phyloP scores from a whole-genome alignment of 2,888 invertebrate genomes.

The Conistra vaccinii region DNA sequence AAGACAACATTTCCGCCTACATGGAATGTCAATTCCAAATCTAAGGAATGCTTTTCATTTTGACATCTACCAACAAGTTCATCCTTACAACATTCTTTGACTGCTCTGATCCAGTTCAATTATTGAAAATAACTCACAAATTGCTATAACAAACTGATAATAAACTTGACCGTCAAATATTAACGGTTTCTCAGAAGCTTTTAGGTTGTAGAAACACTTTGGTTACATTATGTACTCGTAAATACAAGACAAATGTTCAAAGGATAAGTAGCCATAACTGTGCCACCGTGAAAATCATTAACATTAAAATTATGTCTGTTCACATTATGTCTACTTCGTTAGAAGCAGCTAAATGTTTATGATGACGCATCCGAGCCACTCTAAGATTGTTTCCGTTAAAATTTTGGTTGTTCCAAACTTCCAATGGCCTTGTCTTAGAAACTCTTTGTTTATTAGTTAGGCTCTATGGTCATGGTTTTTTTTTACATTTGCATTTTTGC shows the following conservation, averaged over 20 bases:
- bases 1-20: conserved; percentile 21
- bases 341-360: conserved; percentile 43
- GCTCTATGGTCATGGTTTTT: background rate
- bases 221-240: conserved; percentile 36
- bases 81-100: background rate
- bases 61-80: background rate
- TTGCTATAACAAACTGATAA: conserved; percentile 18
- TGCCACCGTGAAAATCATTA: conserved; percentile 43
- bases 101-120: background rate
- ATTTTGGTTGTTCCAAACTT: background rate
- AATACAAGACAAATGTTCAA: conserved; percentile 43
- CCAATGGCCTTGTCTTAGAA: conserved; percentile 24
- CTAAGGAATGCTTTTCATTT: background rate
- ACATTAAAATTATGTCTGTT: conserved; percentile 42
- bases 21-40: background rate
- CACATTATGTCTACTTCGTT: conserved; percentile 48
- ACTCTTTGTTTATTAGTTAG: conserved; percentile 23
- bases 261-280: conserved; percentile 33
- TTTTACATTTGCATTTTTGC: background rate
- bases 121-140: conserved; percentile 2
- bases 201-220: conserved; percentile 43
- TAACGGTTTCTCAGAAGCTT: conserved; percentile 32
- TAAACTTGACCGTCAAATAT: conserved; percentile 28
- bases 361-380: conserved; percentile 49
- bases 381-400: conserved; percentile 36